A percentile compares a stretch with the other conserved stretches of the same genome.
phyloP scores from a whole-genome alignment of 92 coral and sea anemone species.

The Bergia puertoricense region DNA sequence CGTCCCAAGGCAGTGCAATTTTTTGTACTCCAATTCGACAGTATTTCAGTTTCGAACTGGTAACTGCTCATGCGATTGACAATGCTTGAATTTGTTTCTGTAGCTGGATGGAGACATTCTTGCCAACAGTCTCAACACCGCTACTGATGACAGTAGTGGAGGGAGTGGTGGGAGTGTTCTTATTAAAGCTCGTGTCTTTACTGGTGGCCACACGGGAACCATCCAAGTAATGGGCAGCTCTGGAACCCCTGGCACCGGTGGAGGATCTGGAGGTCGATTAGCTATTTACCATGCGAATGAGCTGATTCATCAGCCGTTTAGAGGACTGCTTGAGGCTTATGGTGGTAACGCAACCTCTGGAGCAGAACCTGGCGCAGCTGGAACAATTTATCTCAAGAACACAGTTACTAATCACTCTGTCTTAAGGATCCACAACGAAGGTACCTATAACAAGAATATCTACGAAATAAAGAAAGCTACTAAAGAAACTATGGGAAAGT shows the following conservation, averaged over 20 bases:
- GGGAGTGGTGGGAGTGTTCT: constrained; percentile 78
- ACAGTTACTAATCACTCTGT: constrained; percentile 51
- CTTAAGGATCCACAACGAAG: constrained; percentile 59
- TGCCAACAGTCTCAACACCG: constrained; percentile 56
- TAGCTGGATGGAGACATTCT: constrained; percentile 67
- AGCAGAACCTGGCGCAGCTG: constrained; percentile 77
- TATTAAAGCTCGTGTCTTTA: constrained; percentile 54
- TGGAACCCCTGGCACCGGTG: constrained; percentile 65
- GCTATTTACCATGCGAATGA: constrained; percentile 62
- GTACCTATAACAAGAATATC: constrained; percentile 22
- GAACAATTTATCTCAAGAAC: constrained; percentile 66
- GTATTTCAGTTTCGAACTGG: not conserved
- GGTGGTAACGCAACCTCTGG: constrained; percentile 64
- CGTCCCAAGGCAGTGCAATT: no score
- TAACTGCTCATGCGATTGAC: not conserved
- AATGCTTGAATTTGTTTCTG: not conserved
- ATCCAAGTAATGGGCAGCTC: constrained; percentile 63
- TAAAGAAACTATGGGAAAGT: no score
- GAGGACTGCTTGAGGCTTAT: constrained; percentile 63
- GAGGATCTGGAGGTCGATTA: constrained; percentile 77
- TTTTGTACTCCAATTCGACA: no score
- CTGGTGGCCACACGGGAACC: constrained; percentile 78
- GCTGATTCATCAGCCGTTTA: constrained; percentile 60
- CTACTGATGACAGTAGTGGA: constrained; percentile 58
- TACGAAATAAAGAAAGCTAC: not conserved